Conservation (phyloP, 2,797 vertebrate species). For the Neosilurus mollespiculum region DNA sequence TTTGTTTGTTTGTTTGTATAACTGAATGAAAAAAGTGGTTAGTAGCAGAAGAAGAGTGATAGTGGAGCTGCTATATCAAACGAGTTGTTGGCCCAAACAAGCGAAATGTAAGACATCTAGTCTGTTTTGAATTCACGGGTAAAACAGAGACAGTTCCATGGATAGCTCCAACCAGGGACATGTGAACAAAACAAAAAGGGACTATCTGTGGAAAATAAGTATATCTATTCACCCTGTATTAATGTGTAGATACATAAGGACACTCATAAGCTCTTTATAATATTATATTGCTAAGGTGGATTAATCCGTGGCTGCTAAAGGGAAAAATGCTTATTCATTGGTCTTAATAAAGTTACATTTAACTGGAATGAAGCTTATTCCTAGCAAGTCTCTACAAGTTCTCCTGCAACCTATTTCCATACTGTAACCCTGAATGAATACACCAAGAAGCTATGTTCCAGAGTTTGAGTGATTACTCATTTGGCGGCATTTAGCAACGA, state of each 20-base stretch:
- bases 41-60: no score
- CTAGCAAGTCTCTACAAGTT: background rate
- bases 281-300: background rate
- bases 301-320: background rate
- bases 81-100: no score
- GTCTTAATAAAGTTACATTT: constrained; percentile 65
- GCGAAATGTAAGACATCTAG: no score
- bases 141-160: no score
- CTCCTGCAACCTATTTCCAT: constrained; percentile 23
- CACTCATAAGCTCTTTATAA: background rate
- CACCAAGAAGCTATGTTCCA: constrained; percentile 56
- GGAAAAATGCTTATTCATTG: constrained; percentile 48
- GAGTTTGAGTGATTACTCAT: constrained; percentile 64
- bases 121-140: no score
- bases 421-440: constrained; percentile 56
- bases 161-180: no score
- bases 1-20: no score
- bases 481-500: constrained; percentile 61
- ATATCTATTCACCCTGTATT: background rate
- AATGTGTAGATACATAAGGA: background rate
- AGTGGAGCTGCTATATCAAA: no score
- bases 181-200: no score
- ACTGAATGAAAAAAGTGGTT: no score
- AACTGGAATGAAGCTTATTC: background rate
- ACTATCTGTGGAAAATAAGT: no score